phyloP scores from a whole-genome alignment of 2,888 invertebrate genomes.

The Hyalella azteca region DNA sequence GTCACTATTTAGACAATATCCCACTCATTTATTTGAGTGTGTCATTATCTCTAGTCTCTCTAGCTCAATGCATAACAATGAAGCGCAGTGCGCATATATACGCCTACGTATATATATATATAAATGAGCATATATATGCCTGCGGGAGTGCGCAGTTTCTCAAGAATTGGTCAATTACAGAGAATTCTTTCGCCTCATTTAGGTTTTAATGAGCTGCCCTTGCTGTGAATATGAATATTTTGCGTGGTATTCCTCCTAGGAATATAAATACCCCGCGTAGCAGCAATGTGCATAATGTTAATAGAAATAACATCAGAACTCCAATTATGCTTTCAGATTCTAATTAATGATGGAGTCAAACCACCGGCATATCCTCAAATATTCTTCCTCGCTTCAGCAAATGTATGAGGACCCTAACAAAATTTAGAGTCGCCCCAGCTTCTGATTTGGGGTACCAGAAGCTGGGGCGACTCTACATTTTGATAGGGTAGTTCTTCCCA shows the following conservation, averaged over 20 bases:
- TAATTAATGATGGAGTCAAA: slow-evolving; percentile 12
- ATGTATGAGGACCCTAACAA: too few relatives aligned
- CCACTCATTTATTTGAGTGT: too few relatives aligned
- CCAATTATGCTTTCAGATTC: slow-evolving; percentile 16
- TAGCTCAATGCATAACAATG: slow-evolving; percentile 1
- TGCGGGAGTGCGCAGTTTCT: slow-evolving; percentile 19
- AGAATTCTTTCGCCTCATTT: slow-evolving; percentile 23
- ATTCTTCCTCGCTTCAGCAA: slow-evolving; percentile 30
- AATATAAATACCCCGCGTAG: slow-evolving; percentile 18
- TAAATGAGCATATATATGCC: too few relatives aligned
- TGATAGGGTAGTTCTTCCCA: too few relatives aligned
- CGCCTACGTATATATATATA: too few relatives aligned
- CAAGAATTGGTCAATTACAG: slow-evolving; percentile 20
- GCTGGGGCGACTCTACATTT: too few relatives aligned
- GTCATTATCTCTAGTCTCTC: background rate
- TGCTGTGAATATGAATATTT: slow-evolving; percentile 35
- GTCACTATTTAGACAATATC: too few relatives aligned
- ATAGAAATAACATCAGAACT: slow-evolving; percentile 13
- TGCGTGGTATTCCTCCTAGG: slow-evolving; percentile 4
- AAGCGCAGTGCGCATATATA: too few relatives aligned
- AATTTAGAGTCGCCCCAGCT: too few relatives aligned
- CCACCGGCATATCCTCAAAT: slow-evolving; percentile 3
- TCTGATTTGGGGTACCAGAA: too few relatives aligned
- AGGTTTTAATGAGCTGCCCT: slow-evolving; percentile 31
- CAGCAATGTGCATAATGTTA: slow-evolving; percentile 31